phyloP scores from a whole-genome alignment of 2,113 vertebrate genomes.

The Jacana jacana region DNA sequence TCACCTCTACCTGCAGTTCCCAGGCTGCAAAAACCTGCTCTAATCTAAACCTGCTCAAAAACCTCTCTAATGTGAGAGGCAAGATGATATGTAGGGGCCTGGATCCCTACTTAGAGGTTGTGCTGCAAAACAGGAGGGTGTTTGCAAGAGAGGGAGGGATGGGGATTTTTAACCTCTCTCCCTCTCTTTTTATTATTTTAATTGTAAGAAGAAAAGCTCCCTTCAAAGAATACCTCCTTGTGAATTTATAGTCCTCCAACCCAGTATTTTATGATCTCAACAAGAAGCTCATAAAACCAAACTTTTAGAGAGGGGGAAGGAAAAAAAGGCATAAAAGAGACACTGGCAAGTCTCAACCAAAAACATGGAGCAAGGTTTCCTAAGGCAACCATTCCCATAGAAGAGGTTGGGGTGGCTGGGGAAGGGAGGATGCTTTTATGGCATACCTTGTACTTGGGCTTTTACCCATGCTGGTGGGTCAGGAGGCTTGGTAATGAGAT shows the following conservation, averaged over 20 bases:
- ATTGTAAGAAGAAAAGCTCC: not conserved
- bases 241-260: conserved; percentile 23
- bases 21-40: not conserved
- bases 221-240: conserved; percentile 23
- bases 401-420: not conserved
- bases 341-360: conserved; percentile 14
- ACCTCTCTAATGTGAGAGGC: not conserved
- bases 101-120: not conserved
- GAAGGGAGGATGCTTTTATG: not conserved
- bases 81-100: not conserved
- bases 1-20: not conserved
- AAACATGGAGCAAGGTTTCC: conserved; percentile 25
- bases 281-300: conserved; percentile 66
- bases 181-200: not conserved
- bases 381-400: not conserved
- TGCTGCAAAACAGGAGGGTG: not conserved
- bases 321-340: conserved; percentile 52
- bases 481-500: not conserved
- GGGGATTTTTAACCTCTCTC: no score
- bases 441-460: not conserved
- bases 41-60: not conserved
- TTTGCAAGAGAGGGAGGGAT: not conserved
- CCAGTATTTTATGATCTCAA: conserved; percentile 62
- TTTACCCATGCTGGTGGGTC: rapidly evolving
- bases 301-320: not conserved